A percentile compares a stretch with the other conserved stretches of the same genome.
Evolutionary conservation across 1,140 invertebrate genomes (phyloP).

Genomic region (Papilio polyxenes): DNA sequence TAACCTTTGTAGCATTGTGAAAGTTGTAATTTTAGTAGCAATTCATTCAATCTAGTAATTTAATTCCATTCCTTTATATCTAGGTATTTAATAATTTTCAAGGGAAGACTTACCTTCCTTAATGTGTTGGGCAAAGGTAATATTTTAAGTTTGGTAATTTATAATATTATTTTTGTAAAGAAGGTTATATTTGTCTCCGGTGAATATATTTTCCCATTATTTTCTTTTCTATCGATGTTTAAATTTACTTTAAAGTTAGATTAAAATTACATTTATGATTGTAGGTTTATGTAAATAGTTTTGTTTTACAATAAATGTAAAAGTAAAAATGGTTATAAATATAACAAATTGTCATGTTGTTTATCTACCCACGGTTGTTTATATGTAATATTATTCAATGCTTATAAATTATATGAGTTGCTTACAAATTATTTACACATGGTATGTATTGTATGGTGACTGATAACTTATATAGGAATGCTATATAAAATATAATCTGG

Average conservation of each 20-base stretch:
- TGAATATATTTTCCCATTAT: conserved; percentile 51
- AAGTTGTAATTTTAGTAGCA: conserved; percentile 50
- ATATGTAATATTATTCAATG: conserved; percentile 33
- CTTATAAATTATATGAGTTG: conserved; percentile 40
- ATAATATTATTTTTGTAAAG: conserved; percentile 48
- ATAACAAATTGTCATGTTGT: conserved; percentile 35
- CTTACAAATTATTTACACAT: conserved; percentile 26
- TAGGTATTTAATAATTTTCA: conserved; percentile 57
- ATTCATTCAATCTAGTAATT: conserved; percentile 59
- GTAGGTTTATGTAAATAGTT: conserved; percentile 76
- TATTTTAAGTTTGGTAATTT: conserved; percentile 40
- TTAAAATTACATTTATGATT: conserved; percentile 58
- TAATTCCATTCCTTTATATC: conserved; percentile 75
- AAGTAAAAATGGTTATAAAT: conserved; percentile 43
- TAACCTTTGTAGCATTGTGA: conserved; percentile 37
- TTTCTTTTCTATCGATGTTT: conserved; percentile 53
- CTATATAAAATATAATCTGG: conserved; percentile 33
- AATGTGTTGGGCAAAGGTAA: conserved; percentile 45
- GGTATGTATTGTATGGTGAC: conserved; percentile 31
- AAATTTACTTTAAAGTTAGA: conserved; percentile 55
- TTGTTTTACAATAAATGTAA: conserved; percentile 62
- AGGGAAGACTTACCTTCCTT: conserved; percentile 42
- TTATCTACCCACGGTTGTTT: conserved; percentile 35
- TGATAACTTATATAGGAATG: conserved; percentile 34
- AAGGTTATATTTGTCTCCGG: conserved; percentile 40